A percentile compares a stretch with the other conserved stretches of the same genome.
These are phyloP conservation scores for Chironomus striatipennis DNA, from an alignment of 1,140 invertebrate species.

Conservation along the genomic window DNA sequence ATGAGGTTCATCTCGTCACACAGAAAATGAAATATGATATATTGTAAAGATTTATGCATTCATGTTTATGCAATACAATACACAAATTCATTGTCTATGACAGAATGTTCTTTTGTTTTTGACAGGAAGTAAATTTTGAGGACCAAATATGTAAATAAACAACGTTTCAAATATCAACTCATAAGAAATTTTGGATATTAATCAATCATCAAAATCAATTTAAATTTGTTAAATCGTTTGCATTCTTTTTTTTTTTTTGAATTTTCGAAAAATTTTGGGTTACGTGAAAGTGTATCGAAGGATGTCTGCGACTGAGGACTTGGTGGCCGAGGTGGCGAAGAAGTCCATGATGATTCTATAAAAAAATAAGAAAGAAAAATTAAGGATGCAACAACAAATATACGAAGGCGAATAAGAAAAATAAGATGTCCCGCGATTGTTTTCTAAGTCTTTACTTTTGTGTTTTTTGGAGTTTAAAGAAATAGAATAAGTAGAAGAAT, in stretches of 20 bases:
- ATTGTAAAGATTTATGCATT: not conserved
- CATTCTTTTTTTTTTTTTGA: not conserved
- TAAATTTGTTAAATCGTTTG: conserved; percentile 19
- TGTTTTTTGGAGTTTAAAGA: too few relatives aligned
- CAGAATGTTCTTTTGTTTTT: not conserved
- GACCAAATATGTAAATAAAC: conserved; percentile 9
- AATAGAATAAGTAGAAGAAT: too few relatives aligned
- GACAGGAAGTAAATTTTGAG: not conserved
- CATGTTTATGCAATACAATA: not conserved
- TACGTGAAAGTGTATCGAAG: conserved; percentile 45
- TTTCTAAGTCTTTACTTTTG: too few relatives aligned
- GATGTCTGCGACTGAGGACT: conserved; percentile 45
- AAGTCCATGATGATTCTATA: conserved; percentile 44
- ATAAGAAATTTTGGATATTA: conserved; percentile 2
- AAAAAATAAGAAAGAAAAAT: conserved; percentile 31
- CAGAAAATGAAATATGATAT: not conserved
- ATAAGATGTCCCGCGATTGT: not conserved
- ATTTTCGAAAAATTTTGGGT: conserved; percentile 25
- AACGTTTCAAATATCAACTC: not conserved
- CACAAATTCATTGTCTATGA: too few relatives aligned
- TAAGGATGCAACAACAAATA: conserved; percentile 10
- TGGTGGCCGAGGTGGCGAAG: conserved; percentile 43
- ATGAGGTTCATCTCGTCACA: not conserved
- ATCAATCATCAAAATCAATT: conserved; percentile 11
- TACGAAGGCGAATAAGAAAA: not conserved